Conservation (phyloP, 1,140 invertebrate genomes). For the Drosophila pandora region DNA sequence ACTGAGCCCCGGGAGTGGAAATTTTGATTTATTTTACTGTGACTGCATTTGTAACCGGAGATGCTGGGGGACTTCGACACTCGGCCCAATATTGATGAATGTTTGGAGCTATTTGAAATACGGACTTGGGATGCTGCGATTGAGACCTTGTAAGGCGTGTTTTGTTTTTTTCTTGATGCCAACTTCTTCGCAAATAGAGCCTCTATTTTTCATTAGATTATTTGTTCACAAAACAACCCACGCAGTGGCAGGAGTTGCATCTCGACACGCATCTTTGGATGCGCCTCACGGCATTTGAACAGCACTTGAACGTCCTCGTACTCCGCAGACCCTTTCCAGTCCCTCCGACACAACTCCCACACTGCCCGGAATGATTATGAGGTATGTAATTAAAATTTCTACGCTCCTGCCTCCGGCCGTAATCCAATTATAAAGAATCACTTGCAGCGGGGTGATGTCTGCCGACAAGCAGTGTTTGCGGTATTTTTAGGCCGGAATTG, state of each 20-base stretch:
- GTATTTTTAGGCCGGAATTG: conserved; percentile 55
- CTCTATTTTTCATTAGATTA: neutral
- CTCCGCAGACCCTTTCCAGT: conserved; percentile 8
- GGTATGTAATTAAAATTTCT: conserved; percentile 83
- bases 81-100: conserved; percentile 24
- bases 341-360: conserved; percentile 9
- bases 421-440: conserved; percentile 82
- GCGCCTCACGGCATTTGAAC: conserved; percentile 65
- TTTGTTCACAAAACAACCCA: conserved; percentile 23
- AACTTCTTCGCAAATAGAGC: no score
- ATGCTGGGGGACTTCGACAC: conserved; percentile 14
- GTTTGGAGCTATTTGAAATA: neutral
- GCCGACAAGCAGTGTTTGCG: conserved; percentile 54
- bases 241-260: conserved; percentile 15
- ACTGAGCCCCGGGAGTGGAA: conserved; percentile 23
- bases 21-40: conserved; percentile 74
- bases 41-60: conserved; percentile 75
- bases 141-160: no score
- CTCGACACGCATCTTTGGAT: conserved; percentile 57
- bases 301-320: conserved; percentile 13
- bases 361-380: conserved; percentile 73
- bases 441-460: conserved; percentile 69
- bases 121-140: neutral
- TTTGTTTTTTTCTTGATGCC: no score
- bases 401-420: conserved; percentile 73